Evolutionary conservation across 2,888 invertebrate genomes (phyloP), one percentile per base, ranked within the genome.

Genomic region (Coenonympha glycerion): DNA sequence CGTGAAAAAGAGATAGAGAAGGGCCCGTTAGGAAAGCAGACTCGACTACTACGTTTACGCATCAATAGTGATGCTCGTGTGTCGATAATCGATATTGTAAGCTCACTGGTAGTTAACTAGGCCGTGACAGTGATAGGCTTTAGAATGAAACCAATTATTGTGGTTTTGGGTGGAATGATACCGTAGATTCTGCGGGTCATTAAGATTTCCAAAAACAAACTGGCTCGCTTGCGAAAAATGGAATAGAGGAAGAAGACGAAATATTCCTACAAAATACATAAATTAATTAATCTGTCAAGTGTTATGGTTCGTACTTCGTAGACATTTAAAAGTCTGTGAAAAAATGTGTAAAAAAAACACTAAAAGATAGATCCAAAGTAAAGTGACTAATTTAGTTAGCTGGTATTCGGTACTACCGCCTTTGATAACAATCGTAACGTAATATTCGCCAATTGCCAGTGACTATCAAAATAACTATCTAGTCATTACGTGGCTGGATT

Each of bases 31-130:
- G 72, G 71, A 80, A 79, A 81, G 77, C 73, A 68, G 75, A 70
- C 64, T 65, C 64, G 75, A 82, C 85, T 85, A 85, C 86, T 65
- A 71, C 75, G 69, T 76, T 86, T 86, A 85, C 85, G 84, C 86
- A 67, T 60, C 59, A 57, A 47, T 72, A 78, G 76, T 69, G 79
- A 66, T 69, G 79, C 37, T 49, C 15, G 9, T 34, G 40, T 45
- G 46, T 58, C 61, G 60, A 52, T 55, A 46, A 46, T 58, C 61
- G 60, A 52, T 55, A 46, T 18, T 8, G 13, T 13, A 28, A 13
- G 34, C 19, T 33, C 16, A 9, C 15, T 16, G 31, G 31, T 15
- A 15, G 24, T 15, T 39, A 24, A 24, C 9, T 15, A 19, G 19
- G 16, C 31, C 18, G 24, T 31, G 45, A 45, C 34, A 34, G 24